Evolutionary conservation across 2,888 invertebrate species (phyloP).

Genomic region (Tethea ocularis): DNA sequence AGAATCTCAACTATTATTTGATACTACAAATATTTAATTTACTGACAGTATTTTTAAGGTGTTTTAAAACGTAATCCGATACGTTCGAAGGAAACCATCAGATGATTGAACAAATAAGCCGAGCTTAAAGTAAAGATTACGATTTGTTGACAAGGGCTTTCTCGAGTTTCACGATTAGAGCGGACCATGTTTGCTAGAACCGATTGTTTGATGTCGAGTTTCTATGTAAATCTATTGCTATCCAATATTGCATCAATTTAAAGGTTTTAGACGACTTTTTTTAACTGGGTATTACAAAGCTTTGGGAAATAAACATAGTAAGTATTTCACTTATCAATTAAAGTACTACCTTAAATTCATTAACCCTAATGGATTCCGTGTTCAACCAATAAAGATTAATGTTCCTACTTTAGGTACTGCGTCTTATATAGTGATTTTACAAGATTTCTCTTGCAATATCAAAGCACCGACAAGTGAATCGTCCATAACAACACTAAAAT

Average conservation of each 20-base stretch:
- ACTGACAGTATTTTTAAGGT: not conserved
- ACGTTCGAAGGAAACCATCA: constrained; percentile 1
- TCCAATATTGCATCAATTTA: not conserved
- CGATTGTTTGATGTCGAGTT: not conserved
- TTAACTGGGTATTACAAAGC: no score
- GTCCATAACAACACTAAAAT: constrained; percentile 5
- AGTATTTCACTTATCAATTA: not conserved
- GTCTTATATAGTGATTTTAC: not conserved
- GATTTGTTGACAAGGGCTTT: constrained; percentile 7
- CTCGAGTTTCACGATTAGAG: constrained; percentile 2
- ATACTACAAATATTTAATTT: not conserved
- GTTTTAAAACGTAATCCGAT: not conserved
- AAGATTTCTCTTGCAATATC: not conserved
- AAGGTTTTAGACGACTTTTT: not conserved
- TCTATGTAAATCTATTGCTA: constrained; percentile 1
- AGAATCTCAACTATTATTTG: not conserved
- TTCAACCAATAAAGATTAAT: constrained; percentile 1
- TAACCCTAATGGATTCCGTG: not conserved
- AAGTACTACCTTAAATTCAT: not conserved
- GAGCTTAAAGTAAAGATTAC: constrained; percentile 11
- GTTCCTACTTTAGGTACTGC: not conserved
- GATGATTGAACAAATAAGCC: constrained; percentile 3
- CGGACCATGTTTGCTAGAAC: not conserved
- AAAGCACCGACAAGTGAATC: not conserved
- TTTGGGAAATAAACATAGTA: not conserved